phyloP scores from a whole-genome alignment of 1,140 invertebrate species.

The Eurosta solidaginis region DNA sequence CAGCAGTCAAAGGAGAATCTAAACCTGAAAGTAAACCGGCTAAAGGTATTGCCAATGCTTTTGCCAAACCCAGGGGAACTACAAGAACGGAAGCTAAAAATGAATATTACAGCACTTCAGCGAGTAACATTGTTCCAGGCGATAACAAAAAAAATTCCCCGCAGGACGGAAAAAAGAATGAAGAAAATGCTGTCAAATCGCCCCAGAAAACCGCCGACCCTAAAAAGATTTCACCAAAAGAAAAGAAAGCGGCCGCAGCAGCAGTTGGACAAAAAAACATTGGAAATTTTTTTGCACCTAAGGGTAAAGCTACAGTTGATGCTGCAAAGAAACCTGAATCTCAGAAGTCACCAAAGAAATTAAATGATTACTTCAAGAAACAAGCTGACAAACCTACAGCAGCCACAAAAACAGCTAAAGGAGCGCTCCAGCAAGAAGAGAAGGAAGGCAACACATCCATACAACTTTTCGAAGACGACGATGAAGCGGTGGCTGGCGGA shows the following conservation, averaged over 20 bases:
- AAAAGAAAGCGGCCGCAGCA: constrained; percentile 33
- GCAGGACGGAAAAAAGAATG: not conserved
- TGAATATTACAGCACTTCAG: not conserved
- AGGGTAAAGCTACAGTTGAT: constrained; percentile 35
- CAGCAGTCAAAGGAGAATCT: not conserved
- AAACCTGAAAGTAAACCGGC: not conserved
- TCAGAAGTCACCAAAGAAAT: constrained; percentile 39
- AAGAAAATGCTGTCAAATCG: not conserved
- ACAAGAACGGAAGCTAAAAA: not conserved
- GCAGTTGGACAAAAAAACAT: constrained; percentile 46
- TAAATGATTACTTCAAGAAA: constrained; percentile 53
- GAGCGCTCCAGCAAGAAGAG: not conserved
- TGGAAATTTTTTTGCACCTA: constrained; percentile 43
- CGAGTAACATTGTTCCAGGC: not conserved
- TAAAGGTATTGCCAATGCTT: not conserved
- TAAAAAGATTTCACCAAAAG: not conserved
- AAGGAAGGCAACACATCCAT: constrained; percentile 43
- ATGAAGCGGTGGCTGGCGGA: constrained; percentile 23
- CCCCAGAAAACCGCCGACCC: not conserved
- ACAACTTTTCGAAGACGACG: constrained; percentile 46
- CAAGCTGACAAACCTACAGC: constrained; percentile 36
- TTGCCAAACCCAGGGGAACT: constrained; percentile 6
- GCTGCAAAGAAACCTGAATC: constrained; percentile 36
- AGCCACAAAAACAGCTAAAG: constrained; percentile 10
- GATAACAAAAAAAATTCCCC: not conserved